Evolutionary conservation across 2,797 vertebrate genomes (phyloP).

Genomic region (Capromys pilorides): DNA sequence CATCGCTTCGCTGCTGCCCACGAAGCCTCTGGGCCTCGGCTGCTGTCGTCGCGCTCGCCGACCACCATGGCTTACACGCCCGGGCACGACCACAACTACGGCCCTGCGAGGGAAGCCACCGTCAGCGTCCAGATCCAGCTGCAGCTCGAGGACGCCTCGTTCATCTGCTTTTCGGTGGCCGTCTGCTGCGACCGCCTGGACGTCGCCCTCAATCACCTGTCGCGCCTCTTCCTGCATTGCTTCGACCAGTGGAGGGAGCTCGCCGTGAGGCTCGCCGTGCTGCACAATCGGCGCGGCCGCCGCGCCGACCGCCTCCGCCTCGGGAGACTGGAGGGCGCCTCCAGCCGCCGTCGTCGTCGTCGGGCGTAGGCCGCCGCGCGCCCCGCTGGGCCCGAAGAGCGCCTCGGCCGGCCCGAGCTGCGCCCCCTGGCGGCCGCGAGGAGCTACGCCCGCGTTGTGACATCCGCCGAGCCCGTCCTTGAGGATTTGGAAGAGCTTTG

Average conservation of each 20-base stretch:
- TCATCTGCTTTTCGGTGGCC: not conserved
- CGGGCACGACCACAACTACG: not conserved
- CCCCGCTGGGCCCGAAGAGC: not conserved
- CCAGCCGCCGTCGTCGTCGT: not conserved
- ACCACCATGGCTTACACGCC: fast-evolving
- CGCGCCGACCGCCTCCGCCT: fast-evolving
- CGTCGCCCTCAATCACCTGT: not conserved
- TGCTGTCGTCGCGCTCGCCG: fast-evolving
- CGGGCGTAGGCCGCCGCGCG: not conserved
- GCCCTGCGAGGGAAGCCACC: fast-evolving
- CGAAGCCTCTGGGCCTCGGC: fast-evolving
- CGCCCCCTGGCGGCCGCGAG: not conserved
- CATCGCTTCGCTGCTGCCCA: not conserved
- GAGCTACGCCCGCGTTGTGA: too few species aligned
- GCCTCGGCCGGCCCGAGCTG: not conserved
- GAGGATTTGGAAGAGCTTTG: too few species aligned
- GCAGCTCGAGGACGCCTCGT: not conserved
- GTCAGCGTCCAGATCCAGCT: not conserved
- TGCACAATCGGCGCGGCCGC: not conserved
- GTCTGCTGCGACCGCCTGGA: not conserved
- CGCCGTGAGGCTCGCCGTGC: not conserved
- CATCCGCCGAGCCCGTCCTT: too few species aligned
- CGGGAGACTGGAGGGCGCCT: too few species aligned
- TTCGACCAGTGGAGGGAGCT: fast-evolving
- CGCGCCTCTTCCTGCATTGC: not conserved